Base-by-base conservation (phyloP, 1,140 invertebrate genomes). In the Stegodyphus dumicola region DNA sequence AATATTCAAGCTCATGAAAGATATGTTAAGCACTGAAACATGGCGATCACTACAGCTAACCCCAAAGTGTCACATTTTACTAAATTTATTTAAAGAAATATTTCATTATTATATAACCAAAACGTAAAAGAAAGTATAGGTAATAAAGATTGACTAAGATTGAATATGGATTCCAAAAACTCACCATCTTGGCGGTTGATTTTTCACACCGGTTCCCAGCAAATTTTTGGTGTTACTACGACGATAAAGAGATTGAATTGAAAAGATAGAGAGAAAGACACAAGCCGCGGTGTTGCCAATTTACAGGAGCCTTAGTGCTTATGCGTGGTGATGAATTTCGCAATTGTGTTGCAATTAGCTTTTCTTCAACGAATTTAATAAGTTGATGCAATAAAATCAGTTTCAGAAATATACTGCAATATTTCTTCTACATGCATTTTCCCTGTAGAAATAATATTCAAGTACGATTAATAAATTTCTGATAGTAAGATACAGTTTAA, bases 131-230 rank as follows among this genome's bases (percentile, higher is more conserved):
- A 67, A 15, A n/a, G n/a, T 13, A 7, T 67, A 67, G 17, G 15
- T 60, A 67, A 67, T 18, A 78, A 53, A 7, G 76, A 78, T 78
- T 66, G 9, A 78, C 66, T n/a, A 6, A 67, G 65, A 78, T 78
- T 78, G 76, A 78, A 78, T 49, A 49, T 33, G 7, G 65, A 78
- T 67, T 53, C 6, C 76, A 67, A 17, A 67, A n/a, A 15, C 33
- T n/a, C 52, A 78, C 76, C 76, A 78, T 78, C 48, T 78, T 78
- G 49, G n/a, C 49, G 64, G 51, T 78, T 78, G 15, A 53, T 67
- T 67, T 67, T 17, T 9, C 7, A n/a, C 10, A 18, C 65, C 65
- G 10, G 65, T 17, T 17, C 17, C 17, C n/a, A 15, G 65, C 7
- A 67, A n/a, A 67, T 67, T 17, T 67, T 67, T 60, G 9, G 15